Percentiles rank a stretch among this genome's conserved stretches.
Conservation (phyloP, 2,888 invertebrate genomes). For the Villa cingulata region DNA sequence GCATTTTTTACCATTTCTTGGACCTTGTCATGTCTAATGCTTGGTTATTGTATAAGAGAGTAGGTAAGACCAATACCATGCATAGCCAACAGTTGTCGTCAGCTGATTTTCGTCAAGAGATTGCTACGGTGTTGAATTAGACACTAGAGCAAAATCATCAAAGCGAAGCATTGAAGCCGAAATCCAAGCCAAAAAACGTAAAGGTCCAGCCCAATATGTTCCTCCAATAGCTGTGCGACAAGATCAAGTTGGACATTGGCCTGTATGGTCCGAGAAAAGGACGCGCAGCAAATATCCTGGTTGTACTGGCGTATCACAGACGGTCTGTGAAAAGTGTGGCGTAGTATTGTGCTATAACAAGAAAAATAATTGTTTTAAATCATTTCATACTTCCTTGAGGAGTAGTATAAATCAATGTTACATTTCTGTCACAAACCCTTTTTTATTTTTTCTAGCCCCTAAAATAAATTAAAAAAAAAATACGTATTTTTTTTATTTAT, state of each 20-base stretch:
- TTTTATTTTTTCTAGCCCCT: too few species aligned
- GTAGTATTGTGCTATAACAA: not conserved
- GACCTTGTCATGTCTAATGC: conserved; percentile 10
- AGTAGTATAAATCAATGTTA: too few species aligned
- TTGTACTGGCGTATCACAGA: not conserved
- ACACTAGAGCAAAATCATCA: not conserved
- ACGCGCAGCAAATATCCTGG: not conserved
- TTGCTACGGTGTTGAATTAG: not conserved
- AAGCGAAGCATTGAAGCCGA: not conserved
- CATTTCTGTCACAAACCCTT: too few species aligned
- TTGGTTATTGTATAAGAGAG: conserved; percentile 3
- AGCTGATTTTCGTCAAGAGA: not conserved
- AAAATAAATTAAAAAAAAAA: too few species aligned
- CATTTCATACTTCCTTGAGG: too few species aligned
- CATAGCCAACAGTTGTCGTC: not conserved
- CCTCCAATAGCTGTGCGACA: conserved; percentile 16
- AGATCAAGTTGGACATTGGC: conserved; percentile 12
- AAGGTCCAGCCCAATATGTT: conserved; percentile 15
- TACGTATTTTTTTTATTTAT: too few species aligned
- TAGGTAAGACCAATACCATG: too few species aligned
- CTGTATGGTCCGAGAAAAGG: not conserved
- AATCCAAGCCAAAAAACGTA: conserved; percentile 9
- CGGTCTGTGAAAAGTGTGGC: not conserved
- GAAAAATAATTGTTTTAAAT: conserved; percentile 1
- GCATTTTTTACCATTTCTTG: conserved; percentile 9